These are phyloP conservation scores for Sepiola atlantica DNA, from an alignment of 2,888 invertebrate species.

Conservation along the genomic window DNA sequence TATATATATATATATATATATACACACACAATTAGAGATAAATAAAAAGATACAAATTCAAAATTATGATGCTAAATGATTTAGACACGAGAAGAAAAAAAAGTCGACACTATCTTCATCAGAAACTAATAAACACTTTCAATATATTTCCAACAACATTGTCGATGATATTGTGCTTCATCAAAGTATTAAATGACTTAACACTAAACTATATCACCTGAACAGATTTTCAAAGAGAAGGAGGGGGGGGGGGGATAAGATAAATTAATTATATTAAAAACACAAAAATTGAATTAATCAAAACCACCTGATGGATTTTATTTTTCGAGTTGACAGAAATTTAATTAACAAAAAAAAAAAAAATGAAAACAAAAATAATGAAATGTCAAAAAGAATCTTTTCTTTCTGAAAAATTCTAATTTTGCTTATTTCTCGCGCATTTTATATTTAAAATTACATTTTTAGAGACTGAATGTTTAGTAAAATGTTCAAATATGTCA, in stretches of 20 bases:
- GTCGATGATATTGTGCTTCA: neutral
- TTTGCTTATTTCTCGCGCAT: neutral
- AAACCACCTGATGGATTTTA: neutral
- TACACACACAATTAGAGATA: neutral
- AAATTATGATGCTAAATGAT: neutral
- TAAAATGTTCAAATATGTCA: slow-evolving; percentile 1
- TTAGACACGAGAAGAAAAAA: neutral
- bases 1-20: neutral
- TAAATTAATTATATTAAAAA: neutral
- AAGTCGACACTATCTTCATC: neutral
- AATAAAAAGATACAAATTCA: neutral
- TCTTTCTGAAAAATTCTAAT: neutral
- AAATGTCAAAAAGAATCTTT: neutral
- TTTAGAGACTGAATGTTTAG: neutral
- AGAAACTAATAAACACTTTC: neutral
- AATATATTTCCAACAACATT: neutral
- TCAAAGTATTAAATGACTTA: neutral
- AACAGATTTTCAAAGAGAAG: neutral
- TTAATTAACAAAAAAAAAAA: slow-evolving; percentile 19
- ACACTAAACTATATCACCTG: slow-evolving; percentile 8
- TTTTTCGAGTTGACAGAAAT: slow-evolving; percentile 32
- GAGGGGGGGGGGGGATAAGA: neutral
- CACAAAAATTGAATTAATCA: neutral
- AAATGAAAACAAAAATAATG: neutral
- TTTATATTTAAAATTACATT: neutral